Evolutionary conservation across 2,888 invertebrate genomes (phyloP).

Genomic region (Biston betularia): DNA sequence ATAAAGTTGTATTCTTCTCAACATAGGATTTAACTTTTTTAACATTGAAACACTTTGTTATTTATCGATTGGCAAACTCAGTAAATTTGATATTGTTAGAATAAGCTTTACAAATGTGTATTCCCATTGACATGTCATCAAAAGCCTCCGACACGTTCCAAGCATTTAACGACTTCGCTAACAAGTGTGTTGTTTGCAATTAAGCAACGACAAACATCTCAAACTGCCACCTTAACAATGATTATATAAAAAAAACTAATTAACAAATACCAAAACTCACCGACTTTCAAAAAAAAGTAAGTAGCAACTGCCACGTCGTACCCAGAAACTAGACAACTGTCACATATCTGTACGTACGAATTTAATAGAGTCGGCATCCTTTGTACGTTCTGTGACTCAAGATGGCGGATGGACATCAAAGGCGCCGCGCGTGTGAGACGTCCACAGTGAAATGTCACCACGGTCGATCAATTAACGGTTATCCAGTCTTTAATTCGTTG

Average conservation of each 20-base stretch:
- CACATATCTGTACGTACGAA: slow-evolving; percentile 82
- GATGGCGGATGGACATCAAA: slow-evolving; percentile 73
- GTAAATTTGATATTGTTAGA: background rate
- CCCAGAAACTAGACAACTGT: slow-evolving; percentile 76
- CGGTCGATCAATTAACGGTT: slow-evolving; percentile 80
- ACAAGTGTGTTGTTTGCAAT: slow-evolving; percentile 34
- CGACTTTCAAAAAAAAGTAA: slow-evolving; percentile 59
- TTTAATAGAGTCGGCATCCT: slow-evolving; percentile 79
- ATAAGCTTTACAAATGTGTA: background rate
- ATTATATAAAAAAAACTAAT: slow-evolving; percentile 48
- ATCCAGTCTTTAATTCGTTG: slow-evolving; percentile 72
- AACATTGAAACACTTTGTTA: background rate
- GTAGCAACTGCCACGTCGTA: slow-evolving; percentile 59
- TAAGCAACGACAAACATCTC: slow-evolving; percentile 21
- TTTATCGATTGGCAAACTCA: background rate
- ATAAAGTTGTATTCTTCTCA: too few relatives aligned
- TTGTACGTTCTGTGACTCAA: slow-evolving; percentile 63
- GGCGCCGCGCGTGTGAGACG: slow-evolving; percentile 72
- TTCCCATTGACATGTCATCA: slow-evolving; percentile 9
- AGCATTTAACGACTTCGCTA: slow-evolving; percentile 24
- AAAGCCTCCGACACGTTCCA: slow-evolving; percentile 22
- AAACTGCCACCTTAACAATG: slow-evolving; percentile 34
- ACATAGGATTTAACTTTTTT: too few relatives aligned
- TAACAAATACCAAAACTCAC: slow-evolving; percentile 57
- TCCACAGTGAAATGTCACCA: slow-evolving; percentile 82